Percentiles rank a stretch among this genome's conserved stretches.
These are phyloP conservation scores for Lochmaea crataegi DNA, from an alignment of 2,888 invertebrate species.

Conservation along the genomic window DNA sequence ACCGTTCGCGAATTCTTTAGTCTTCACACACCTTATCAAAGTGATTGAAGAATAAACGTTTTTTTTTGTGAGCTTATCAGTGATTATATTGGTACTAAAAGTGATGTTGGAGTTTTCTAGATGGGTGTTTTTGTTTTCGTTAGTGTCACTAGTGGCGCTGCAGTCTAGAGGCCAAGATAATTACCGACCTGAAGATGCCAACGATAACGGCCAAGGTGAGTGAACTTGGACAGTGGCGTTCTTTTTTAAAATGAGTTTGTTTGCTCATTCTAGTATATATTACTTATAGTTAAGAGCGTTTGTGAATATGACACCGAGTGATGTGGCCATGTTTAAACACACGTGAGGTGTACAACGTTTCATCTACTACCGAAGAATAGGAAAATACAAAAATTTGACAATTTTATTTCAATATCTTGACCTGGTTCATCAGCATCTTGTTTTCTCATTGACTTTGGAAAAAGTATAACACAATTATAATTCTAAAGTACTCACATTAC, in stretches of 20 bases:
- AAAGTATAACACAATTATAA: too few species aligned
- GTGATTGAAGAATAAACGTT: constrained; percentile 11
- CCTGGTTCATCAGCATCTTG: too few species aligned
- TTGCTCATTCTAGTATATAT: too few species aligned
- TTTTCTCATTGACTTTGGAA: too few species aligned
- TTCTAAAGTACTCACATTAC: too few species aligned
- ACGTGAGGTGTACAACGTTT: too few species aligned
- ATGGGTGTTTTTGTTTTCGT: constrained; percentile 69
- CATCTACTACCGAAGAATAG: too few species aligned
- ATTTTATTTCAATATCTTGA: too few species aligned
- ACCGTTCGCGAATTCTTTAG: constrained; percentile 19
- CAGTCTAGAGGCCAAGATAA: constrained; percentile 67
- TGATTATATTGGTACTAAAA: not conserved
- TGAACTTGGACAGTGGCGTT: constrained; percentile 40
- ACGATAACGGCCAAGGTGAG: constrained; percentile 61
- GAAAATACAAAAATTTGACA: too few species aligned
- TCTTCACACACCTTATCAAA: constrained; percentile 1
- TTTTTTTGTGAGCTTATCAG: constrained; percentile 8
- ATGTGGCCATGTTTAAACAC: too few species aligned
- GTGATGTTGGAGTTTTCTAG: constrained; percentile 63
- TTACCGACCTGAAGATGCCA: constrained; percentile 47
- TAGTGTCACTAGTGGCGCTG: constrained; percentile 68
- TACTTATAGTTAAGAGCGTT: too few species aligned
- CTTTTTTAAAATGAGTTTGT: not conserved
- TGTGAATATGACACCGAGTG: too few species aligned